Conservation (phyloP, 1,140 invertebrate genomes). For the Cydia strobilella region DNA sequence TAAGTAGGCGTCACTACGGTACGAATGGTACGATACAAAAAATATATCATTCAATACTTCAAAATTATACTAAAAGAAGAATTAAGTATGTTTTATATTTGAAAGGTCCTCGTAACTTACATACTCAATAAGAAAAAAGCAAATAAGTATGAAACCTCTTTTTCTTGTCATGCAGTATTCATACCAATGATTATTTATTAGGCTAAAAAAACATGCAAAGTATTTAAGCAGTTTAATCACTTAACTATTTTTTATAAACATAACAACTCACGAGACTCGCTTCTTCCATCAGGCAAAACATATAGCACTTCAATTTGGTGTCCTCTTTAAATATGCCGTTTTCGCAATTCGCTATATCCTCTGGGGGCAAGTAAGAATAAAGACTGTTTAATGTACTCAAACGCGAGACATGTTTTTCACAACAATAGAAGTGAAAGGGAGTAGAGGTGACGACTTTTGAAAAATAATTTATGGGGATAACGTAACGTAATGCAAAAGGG, state of each 20-base stretch:
- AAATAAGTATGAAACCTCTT: no score
- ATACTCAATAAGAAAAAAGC: no score
- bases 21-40: no score
- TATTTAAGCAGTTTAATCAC: background rate
- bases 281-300: constrained; percentile 79
- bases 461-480: background rate
- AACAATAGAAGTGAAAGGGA: constrained; percentile 18
- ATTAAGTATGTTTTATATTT: no score
- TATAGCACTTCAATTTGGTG: constrained; percentile 78
- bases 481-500: no score
- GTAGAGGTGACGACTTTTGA: constrained; percentile 5
- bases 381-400: constrained; percentile 61
- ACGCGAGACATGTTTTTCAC: constrained; percentile 32
- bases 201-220: no score
- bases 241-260: constrained; percentile 35
- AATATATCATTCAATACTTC: no score
- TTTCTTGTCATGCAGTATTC: no score
- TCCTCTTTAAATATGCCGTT: constrained; percentile 79
- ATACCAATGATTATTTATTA: no score
- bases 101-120: no score
- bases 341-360: constrained; percentile 79
- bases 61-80: no score
- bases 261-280: constrained; percentile 75
- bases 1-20: no score
- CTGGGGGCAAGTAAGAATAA: constrained; percentile 70